Evolutionary conservation across 2,797 vertebrate genomes (phyloP).

Genomic region (Austrolebias charrua): DNA sequence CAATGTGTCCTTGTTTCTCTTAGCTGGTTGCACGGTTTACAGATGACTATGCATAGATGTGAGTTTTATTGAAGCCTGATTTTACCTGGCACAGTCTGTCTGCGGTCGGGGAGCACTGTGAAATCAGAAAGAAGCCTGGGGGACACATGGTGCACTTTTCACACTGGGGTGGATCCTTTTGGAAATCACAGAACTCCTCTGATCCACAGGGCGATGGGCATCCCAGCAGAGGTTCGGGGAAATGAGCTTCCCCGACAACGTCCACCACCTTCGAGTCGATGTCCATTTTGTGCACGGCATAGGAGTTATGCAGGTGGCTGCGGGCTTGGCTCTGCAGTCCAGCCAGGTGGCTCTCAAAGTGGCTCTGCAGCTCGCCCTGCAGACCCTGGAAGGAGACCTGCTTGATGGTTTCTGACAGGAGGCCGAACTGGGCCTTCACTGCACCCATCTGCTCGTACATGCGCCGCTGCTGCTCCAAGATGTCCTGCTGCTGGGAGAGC

Average conservation of each 20-base stretch:
- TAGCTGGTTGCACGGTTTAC: no score
- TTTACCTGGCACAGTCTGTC: slow-evolving; percentile 90
- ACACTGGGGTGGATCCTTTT: slow-evolving; percentile 83
- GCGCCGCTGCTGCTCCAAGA: slow-evolving; percentile 86
- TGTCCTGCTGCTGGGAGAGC: slow-evolving; percentile 83
- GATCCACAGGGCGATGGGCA: slow-evolving; percentile 79
- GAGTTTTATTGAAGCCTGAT: no score
- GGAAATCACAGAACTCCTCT: slow-evolving; percentile 88
- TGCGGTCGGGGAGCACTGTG: slow-evolving; percentile 83
- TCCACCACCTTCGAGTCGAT: slow-evolving; percentile 84
- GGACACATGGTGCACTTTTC: slow-evolving; percentile 88
- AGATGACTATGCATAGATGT: no score
- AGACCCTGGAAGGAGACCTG: slow-evolving; percentile 86
- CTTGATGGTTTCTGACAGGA: slow-evolving; percentile 85
- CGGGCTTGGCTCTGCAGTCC: slow-evolving; percentile 85
- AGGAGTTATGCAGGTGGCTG: slow-evolving; percentile 86
- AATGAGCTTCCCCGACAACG: slow-evolving; percentile 64
- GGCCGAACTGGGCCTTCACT: slow-evolving; percentile 86
- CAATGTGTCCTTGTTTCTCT: no score
- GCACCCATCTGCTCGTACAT: slow-evolving; percentile 90
- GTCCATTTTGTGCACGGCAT: slow-evolving; percentile 83
- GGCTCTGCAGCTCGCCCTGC: slow-evolving; percentile 86
- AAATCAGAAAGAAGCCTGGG: slow-evolving; percentile 87
- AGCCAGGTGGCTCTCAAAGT: slow-evolving; percentile 86
- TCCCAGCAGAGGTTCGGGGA: slow-evolving; percentile 72